Evolutionary conservation across 2,113 vertebrate genomes (phyloP).

Genomic region (Hypomesus transpacificus): DNA sequence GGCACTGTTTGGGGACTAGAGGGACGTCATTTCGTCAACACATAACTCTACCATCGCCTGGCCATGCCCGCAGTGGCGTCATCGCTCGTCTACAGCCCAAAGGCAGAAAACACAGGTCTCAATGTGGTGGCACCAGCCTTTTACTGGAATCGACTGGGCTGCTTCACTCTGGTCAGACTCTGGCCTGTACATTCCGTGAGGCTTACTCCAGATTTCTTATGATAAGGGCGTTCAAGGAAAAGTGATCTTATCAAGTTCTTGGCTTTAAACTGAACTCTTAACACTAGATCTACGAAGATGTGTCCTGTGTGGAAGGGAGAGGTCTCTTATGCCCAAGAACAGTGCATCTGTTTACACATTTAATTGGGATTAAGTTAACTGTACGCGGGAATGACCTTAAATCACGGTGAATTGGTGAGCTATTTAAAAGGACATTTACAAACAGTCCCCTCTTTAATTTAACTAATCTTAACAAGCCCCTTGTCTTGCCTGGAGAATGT

Average conservation of each 20-base stretch:
- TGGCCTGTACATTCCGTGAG: neutral
- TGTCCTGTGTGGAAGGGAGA: neutral
- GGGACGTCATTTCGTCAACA: slow-evolving; percentile 58
- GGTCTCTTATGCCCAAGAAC: neutral
- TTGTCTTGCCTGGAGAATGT: neutral
- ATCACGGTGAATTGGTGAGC: neutral
- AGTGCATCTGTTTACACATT: neutral
- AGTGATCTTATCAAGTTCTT: neutral
- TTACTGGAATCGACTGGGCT: slow-evolving; percentile 3
- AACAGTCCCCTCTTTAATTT: neutral
- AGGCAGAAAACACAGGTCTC: slow-evolving; percentile 8
- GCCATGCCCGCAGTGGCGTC: slow-evolving; percentile 36
- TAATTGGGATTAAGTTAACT: slow-evolving; percentile 8
- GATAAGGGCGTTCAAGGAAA: neutral
- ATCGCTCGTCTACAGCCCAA: slow-evolving; percentile 12
- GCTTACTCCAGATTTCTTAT: neutral
- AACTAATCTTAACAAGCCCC: neutral
- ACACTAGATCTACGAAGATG: neutral
- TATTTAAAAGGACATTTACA: neutral
- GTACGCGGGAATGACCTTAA: neutral
- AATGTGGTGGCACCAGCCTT: slow-evolving; percentile 16
- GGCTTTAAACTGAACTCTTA: neutral
- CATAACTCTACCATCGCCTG: slow-evolving; percentile 39
- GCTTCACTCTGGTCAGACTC: neutral
- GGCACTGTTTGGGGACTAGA: slow-evolving; percentile 45